These are phyloP conservation scores for Mycalesis mineus DNA, from an alignment of 2,888 invertebrate species.

Conservation along the genomic window DNA sequence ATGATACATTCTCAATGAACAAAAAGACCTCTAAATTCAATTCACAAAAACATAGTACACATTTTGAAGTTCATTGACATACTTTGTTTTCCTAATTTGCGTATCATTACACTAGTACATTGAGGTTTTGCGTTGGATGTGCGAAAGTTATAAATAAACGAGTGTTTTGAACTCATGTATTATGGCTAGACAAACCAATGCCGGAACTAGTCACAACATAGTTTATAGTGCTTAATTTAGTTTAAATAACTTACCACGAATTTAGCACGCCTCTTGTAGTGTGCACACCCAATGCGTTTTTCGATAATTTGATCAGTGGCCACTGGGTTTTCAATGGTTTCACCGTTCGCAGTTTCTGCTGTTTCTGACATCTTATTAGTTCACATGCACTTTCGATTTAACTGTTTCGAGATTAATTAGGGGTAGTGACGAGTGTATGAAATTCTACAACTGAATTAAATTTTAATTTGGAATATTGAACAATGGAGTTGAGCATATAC, in stretches of 20 bases:
- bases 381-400: slow-evolving; percentile 12
- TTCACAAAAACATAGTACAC: too few species aligned
- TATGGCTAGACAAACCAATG: not conserved
- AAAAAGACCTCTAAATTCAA: too few species aligned
- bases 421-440: slow-evolving; percentile 13
- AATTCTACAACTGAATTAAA: slow-evolving; percentile 22
- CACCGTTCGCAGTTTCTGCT: slow-evolving; percentile 43
- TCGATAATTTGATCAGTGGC: slow-evolving; percentile 47
- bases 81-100: slow-evolving; percentile 50
- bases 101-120: slow-evolving; percentile 36
- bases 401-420: slow-evolving; percentile 21
- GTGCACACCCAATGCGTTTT: slow-evolving; percentile 84
- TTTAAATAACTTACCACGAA: slow-evolving; percentile 83
- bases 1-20: too few species aligned
- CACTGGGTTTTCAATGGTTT: slow-evolving; percentile 27
- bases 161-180: slow-evolving; percentile 40
- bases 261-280: slow-evolving; percentile 90
- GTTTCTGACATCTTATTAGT: slow-evolving; percentile 54
- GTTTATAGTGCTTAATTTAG: slow-evolving; percentile 7
- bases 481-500: not conserved
- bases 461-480: not conserved
- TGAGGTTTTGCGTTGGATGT: slow-evolving; percentile 39
- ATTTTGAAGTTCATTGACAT: slow-evolving; percentile 48
- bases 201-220: not conserved
- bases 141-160: slow-evolving; percentile 46